phyloP scores from a whole-genome alignment of 2,113 vertebrate species.

The Misgurnus mizolepis region DNA sequence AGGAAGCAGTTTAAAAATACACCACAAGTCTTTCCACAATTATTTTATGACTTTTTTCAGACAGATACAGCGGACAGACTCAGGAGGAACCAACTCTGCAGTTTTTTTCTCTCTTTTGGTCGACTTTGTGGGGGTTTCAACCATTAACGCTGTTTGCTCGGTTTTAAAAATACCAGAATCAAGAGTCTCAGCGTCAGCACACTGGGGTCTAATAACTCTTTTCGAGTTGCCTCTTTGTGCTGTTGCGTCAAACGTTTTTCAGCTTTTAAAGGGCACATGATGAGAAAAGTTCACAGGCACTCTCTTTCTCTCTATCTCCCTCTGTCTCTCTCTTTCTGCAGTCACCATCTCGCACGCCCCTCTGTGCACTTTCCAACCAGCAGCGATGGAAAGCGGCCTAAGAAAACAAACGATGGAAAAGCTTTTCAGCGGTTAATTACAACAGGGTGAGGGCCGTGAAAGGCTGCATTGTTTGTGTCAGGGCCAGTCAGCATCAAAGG shows the following conservation, averaged over 20 bases:
- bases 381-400: conserved; percentile 77
- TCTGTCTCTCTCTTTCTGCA: background rate
- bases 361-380: conserved; percentile 57
- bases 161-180: conserved; percentile 42
- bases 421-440: conserved; percentile 70
- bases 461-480: conserved; percentile 77
- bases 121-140: conserved; percentile 36
- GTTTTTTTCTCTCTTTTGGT: background rate
- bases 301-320: conserved; percentile 37
- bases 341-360: background rate
- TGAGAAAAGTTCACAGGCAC: conserved; percentile 31
- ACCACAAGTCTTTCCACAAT: conserved; percentile 49
- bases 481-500: conserved; percentile 75
- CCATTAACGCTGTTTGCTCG: conserved; percentile 46
- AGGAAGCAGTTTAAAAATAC: conserved; percentile 51
- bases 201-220: conserved; percentile 47
- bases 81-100: conserved; percentile 24
- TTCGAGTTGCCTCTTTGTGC: background rate
- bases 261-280: conserved; percentile 32
- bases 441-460: conserved; percentile 78
- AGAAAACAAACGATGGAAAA: conserved; percentile 80
- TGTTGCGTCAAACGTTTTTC: conserved; percentile 32
- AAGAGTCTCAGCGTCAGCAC: conserved; percentile 37
- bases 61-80: conserved; percentile 42
- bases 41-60: conserved; percentile 55